phyloP scores from a whole-genome alignment of 2,113 vertebrate genomes.

The Scomber colias region DNA sequence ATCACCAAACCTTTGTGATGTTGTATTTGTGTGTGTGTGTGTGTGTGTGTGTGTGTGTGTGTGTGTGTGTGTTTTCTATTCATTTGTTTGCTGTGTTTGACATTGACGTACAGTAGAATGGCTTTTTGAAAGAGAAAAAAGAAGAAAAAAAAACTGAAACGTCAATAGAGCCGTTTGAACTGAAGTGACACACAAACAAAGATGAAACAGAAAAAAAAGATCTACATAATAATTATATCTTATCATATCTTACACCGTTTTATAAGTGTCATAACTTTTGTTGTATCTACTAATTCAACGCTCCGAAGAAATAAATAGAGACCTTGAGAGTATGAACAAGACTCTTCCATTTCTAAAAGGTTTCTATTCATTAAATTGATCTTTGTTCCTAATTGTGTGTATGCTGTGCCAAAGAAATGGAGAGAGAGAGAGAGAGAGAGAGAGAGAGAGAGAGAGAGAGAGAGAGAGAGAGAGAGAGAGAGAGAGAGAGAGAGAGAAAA shows the following conservation, averaged over 20 bases:
- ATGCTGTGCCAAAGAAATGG: neutral
- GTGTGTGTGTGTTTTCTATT: neutral
- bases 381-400: neutral
- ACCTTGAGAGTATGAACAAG: neutral
- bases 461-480: neutral
- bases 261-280: neutral
- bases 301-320: neutral
- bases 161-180: conserved; percentile 26
- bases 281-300: neutral
- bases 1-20: neutral
- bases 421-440: neutral
- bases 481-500: neutral
- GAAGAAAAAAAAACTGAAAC: neutral
- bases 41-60: neutral
- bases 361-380: neutral
- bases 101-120: neutral
- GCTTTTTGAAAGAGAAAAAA: neutral
- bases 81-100: conserved; percentile 30
- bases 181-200: neutral
- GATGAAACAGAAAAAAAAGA: neutral
- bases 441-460: neutral
- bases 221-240: neutral
- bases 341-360: neutral
- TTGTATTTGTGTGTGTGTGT: neutral
- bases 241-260: conserved; percentile 28